Evolutionary conservation across 2,888 invertebrate species (phyloP).

Genomic region (Ennomos quercinarius): DNA sequence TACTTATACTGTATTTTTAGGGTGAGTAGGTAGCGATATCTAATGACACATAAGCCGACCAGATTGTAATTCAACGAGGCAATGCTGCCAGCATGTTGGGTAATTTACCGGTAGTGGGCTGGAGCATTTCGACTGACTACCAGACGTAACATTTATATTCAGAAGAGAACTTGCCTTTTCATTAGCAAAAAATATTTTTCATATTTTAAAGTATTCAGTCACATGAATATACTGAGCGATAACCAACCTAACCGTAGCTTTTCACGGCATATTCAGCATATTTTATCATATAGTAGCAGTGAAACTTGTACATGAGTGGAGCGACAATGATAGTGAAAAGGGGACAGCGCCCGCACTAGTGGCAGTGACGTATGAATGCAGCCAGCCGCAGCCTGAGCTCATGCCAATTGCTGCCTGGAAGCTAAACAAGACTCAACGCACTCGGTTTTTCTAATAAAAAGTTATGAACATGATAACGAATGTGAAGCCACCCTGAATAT

Average conservation of each 20-base stretch:
- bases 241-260: not conserved
- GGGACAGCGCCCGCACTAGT: conserved; percentile 28
- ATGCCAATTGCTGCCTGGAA: conserved; percentile 35
- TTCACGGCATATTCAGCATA: not conserved
- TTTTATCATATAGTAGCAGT: conserved; percentile 16
- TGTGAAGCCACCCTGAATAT: not conserved
- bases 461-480: not conserved
- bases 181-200: no score
- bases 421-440: conserved; percentile 21
- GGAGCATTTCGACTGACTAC: no score
- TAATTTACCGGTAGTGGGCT: no score
- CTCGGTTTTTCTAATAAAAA: conserved; percentile 6
- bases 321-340: conserved; percentile 31
- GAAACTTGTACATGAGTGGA: conserved; percentile 8
- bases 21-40: no score
- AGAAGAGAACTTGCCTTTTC: no score
- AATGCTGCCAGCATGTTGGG: no score
- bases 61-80: no score
- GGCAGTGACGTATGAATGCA: conserved; percentile 36
- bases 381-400: conserved; percentile 32
- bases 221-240: no score
- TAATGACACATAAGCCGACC: no score
- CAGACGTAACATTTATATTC: no score
- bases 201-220: no score
- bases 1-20: no score